Base-by-base conservation (phyloP, 2,888 invertebrate species). In the Sinohyriopsis cumingii region DNA sequence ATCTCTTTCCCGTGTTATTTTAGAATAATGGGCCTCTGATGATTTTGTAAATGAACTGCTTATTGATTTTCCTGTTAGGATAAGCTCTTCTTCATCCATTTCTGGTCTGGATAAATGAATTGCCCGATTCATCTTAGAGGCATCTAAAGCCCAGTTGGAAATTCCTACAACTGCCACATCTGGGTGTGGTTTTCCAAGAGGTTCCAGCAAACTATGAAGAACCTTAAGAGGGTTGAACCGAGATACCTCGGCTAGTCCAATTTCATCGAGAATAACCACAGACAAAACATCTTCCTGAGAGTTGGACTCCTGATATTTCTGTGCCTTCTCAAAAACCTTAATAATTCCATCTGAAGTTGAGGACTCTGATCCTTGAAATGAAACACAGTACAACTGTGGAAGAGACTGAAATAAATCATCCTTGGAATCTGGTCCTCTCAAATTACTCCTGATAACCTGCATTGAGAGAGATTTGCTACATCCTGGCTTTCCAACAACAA, bases 41-140 rank as follows among this genome's bases (percentile, higher is more conserved):
- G 45, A 7, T 5, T 63, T 53, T 12, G 62, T 9, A 59, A 79
- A 73, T 5, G 79, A 77, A 28, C 70, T 64, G 73, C 78, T 79
- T 5, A 82, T 83, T n/a, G 83, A 79, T 24, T 64, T 60, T 12
- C 76, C 80, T 24, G 84, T 84, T 61, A 79, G 76, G 63, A 68
- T 74, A 15, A 84, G 67, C 57, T 84, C 84, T 9, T 81, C 71
- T 64, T 61, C 73, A 65, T 79, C 80, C 79, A 82, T 81, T 28
- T 83, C 82, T 62, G 84, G 82, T 55, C 83, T 69, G 19, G 84
- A 83, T 15, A 85, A 65, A 71, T 82, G 83, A 22, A 85, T 80
- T 56, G 81, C 86, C 73, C 86, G 69, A 63, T 86, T 86, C 85
- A 85, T 86, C 74, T 86, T 86, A 15, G 86, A 84, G 15, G 85